phyloP scores from a whole-genome alignment of 2,113 vertebrate species.

The Alligator mississippiensis region DNA sequence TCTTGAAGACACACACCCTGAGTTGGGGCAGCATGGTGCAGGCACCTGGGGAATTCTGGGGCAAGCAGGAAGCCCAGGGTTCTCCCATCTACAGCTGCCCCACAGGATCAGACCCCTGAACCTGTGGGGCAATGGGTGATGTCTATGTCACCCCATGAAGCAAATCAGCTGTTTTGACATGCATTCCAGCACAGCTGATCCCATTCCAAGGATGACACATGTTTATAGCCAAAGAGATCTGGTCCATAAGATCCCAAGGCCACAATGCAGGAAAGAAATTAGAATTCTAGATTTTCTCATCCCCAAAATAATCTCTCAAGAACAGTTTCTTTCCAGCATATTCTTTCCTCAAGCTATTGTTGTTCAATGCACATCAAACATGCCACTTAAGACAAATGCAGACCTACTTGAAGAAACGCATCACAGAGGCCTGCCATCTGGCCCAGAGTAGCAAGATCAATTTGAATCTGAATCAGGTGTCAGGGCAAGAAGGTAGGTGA shows the following conservation, averaged over 20 bases:
- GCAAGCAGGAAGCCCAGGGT: too few species aligned
- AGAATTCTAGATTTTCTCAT: background rate
- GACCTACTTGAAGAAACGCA: background rate
- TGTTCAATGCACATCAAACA: background rate
- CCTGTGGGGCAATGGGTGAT: too few species aligned
- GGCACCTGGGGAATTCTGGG: too few species aligned
- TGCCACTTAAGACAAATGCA: background rate
- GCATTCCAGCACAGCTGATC: too few species aligned
- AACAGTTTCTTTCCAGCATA: background rate
- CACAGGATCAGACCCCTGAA: too few species aligned
- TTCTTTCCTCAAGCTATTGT: background rate
- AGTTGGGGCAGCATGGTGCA: too few species aligned
- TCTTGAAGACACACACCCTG: too few species aligned
- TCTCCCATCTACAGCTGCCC: too few species aligned
- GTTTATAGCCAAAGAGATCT: too few species aligned
- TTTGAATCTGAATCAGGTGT: background rate
- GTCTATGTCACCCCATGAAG: too few species aligned
- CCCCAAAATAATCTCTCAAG: background rate
- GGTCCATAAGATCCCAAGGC: background rate
- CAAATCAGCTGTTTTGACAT: too few species aligned
- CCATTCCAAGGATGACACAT: too few species aligned
- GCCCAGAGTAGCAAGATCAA: background rate
- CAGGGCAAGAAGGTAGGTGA: background rate
- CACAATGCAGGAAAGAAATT: background rate
- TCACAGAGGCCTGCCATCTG: background rate